Evolutionary conservation across 2,888 invertebrate genomes (phyloP).

Genomic region (Xanthorhoe spadicearia): DNA sequence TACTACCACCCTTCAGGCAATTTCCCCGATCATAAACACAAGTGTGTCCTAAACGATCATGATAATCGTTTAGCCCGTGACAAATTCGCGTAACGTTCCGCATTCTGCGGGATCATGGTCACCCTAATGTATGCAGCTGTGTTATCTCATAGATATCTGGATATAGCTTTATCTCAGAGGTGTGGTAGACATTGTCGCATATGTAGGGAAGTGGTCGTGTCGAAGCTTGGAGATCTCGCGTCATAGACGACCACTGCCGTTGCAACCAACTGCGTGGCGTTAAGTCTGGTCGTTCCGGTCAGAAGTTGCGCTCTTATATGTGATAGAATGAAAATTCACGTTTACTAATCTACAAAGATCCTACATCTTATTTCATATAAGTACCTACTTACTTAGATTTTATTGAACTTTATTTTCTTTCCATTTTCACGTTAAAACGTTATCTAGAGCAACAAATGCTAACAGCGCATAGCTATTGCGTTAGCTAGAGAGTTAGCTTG

Average conservation of each 20-base stretch:
- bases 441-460: slow-evolving; percentile 40
- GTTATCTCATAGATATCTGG: slow-evolving; percentile 13
- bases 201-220: too few relatives aligned
- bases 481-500: slow-evolving; percentile 47
- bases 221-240: too few relatives aligned
- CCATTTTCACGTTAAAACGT: neutral
- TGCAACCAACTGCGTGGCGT: too few relatives aligned
- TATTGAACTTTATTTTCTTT: too few relatives aligned
- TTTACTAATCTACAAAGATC: too few relatives aligned
- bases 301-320: too few relatives aligned
- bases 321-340: too few relatives aligned
- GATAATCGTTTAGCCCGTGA: slow-evolving; percentile 30
- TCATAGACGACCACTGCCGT: too few relatives aligned
- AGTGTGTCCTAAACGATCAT: slow-evolving; percentile 18
- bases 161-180: neutral
- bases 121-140: slow-evolving; percentile 40
- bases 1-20: neutral
- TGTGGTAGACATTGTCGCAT: too few relatives aligned
- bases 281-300: too few relatives aligned
- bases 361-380: too few relatives aligned
- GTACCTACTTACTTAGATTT: too few relatives aligned
- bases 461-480: slow-evolving; percentile 47
- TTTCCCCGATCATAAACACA: slow-evolving; percentile 7
- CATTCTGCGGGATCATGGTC: slow-evolving; percentile 38
- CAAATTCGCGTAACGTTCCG: slow-evolving; percentile 38